Evolutionary conservation across 2,888 invertebrate genomes (phyloP).

Genomic region (Oegoconia quadripuncta): DNA sequence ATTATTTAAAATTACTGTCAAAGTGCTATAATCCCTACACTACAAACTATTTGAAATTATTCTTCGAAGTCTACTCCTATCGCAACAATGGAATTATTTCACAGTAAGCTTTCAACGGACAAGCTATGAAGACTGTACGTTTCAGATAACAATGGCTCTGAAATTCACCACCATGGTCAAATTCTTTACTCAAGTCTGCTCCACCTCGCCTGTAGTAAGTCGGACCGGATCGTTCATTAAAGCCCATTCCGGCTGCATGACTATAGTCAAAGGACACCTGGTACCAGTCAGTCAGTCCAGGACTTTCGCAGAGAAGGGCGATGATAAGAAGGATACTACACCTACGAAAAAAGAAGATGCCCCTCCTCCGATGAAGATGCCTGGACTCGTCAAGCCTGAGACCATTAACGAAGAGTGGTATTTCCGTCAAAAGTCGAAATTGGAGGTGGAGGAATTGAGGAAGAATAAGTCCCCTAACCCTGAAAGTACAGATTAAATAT

Average conservation of each 20-base stretch:
- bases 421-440: conserved; percentile 33
- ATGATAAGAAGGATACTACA: conserved; percentile 6
- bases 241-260: conserved; percentile 9
- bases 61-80: too few relatives aligned
- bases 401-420: conserved; percentile 35
- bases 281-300: conserved; percentile 11
- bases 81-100: too few relatives aligned
- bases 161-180: too few relatives aligned
- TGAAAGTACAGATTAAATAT: neutral
- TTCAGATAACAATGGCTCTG: too few relatives aligned
- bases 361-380: conserved; percentile 29
- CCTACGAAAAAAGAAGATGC: conserved; percentile 21
- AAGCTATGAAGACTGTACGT: too few relatives aligned
- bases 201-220: conserved; percentile 1
- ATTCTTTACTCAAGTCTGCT: conserved; percentile 14
- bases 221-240: neutral
- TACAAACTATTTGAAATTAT: too few relatives aligned
- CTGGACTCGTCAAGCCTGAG: conserved; percentile 36
- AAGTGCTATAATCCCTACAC: too few relatives aligned
- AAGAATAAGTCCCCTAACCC: conserved; percentile 11
- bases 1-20: too few relatives aligned
- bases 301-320: conserved; percentile 8
- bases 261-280: conserved; percentile 14
- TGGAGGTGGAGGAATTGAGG: conserved; percentile 37
- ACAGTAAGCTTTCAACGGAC: too few relatives aligned